Evolutionary conservation across 2,113 vertebrate genomes (phyloP), one percentile per base, ranked within the genome.

Genomic region (Raja brachyura): DNA sequence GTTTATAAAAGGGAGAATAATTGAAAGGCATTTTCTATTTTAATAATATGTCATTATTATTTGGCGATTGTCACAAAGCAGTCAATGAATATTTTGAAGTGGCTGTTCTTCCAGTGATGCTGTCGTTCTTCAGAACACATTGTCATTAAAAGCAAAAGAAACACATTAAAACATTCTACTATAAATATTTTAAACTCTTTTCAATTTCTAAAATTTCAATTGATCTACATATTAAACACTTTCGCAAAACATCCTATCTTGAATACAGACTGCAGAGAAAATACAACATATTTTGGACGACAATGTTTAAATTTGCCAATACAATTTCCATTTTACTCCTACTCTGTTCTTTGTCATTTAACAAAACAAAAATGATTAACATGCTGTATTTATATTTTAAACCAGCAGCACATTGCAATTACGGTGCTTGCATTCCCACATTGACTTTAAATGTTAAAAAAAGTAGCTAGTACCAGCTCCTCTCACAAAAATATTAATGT

Each of bases 381-480:
- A 48, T 90, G 86, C 31, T 31, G n/a, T 73, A 48, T 92, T 92
- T 92, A 18, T 54, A 92, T 73, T 73, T 88, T 88, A 88, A 92
- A 92, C 20, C 11, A 73, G 39, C 86, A 73, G 25, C 39, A 48
- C 39, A 48, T 48, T 48, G 39, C 39, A 48, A 3, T 48, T 48
- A 48, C 3, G 39, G 39, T 48, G 39, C 20, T 70, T 90, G 63
- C 14, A 70, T 2, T 48, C 33, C 33, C 63, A 92, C 90, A 54
- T 92, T 70, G 54, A 9, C 20, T 92, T 92, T 7, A 92, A 22
- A 3, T 73, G 5, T 73, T 68, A 14, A 3, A 22, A 73, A 73
- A 20, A 73, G 14, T 73, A 22, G 70, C 16, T 73, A 5, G 18
- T 4, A 20, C 18, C 70, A 22, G 70, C 70, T 73, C 16, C 33